Conservation (phyloP, 1,140 invertebrate genomes). For the Hypothenemus hampei region DNA sequence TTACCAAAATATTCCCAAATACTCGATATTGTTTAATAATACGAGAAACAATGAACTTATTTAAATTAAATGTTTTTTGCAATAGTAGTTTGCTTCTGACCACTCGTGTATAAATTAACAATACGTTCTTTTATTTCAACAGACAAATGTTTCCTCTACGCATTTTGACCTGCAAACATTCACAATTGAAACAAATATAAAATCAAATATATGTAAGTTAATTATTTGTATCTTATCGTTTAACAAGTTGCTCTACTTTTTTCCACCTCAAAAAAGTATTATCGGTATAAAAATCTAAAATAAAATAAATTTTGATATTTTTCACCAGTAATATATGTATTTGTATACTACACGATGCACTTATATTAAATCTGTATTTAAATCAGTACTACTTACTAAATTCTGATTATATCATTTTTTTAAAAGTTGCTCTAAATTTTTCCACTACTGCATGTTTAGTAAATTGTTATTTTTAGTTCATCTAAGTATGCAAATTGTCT, state of each 20-base stretch:
- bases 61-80: too few species aligned
- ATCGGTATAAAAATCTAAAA: not conserved
- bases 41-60: not conserved
- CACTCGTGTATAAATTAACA: not conserved
- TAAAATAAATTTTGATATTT: not conserved
- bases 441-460: not conserved
- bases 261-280: not conserved
- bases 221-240: not conserved
- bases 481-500: too few species aligned
- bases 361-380: not conserved
- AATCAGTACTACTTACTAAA: not conserved
- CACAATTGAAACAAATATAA: not conserved
- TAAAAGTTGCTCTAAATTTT: not conserved
- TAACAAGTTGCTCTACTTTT: not conserved
- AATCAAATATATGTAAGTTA: not conserved
- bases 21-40: too few species aligned
- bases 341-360: not conserved
- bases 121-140: not conserved
- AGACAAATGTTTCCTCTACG: not conserved
- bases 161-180: not conserved
- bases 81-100: not conserved
- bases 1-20: too few species aligned
- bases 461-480: too few species aligned
- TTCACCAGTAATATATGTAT: not conserved
- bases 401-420: not conserved